phyloP scores from a whole-genome alignment of 2,797 vertebrate species.

The Astyanax mexicanus region DNA sequence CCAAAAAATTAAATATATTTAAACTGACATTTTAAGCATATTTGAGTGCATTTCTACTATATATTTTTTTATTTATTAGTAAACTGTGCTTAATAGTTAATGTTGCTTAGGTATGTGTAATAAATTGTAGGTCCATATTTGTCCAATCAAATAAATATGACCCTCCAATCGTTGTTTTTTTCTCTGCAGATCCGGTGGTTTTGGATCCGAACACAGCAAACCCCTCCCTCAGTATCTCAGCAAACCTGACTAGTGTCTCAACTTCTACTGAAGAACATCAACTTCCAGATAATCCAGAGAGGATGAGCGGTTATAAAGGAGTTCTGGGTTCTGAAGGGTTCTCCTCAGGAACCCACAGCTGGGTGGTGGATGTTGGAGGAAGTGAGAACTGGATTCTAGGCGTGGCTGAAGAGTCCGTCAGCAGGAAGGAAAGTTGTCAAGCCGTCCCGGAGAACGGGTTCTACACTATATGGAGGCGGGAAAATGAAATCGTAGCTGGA shows the following conservation, averaged over 20 bases:
- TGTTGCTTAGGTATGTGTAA: too few relatives aligned
- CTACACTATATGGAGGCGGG: neutral
- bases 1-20: too few relatives aligned
- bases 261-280: too few relatives aligned
- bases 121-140: too few relatives aligned
- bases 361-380: slow-evolving; percentile 24
- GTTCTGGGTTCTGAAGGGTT: slow-evolving; percentile 22
- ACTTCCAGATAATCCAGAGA: slow-evolving; percentile 13
- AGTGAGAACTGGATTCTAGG: slow-evolving; percentile 19
- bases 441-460: slow-evolving; percentile 15
- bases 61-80: too few relatives aligned
- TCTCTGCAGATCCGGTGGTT: slow-evolving; percentile 16
- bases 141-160: too few relatives aligned
- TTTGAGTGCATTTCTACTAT: too few relatives aligned
- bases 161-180: too few relatives aligned
- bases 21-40: too few relatives aligned
- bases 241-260: slow-evolving; percentile 5
- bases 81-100: too few relatives aligned
- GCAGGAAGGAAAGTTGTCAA: neutral
- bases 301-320: neutral
- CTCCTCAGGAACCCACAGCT: slow-evolving; percentile 9
- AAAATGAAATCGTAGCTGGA: too few relatives aligned
- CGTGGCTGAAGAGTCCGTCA: slow-evolving; percentile 16
- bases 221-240: neutral
- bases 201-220: slow-evolving; percentile 27